Base-by-base conservation (phyloP, 2,797 vertebrate species). In the Xenops minutus region DNA sequence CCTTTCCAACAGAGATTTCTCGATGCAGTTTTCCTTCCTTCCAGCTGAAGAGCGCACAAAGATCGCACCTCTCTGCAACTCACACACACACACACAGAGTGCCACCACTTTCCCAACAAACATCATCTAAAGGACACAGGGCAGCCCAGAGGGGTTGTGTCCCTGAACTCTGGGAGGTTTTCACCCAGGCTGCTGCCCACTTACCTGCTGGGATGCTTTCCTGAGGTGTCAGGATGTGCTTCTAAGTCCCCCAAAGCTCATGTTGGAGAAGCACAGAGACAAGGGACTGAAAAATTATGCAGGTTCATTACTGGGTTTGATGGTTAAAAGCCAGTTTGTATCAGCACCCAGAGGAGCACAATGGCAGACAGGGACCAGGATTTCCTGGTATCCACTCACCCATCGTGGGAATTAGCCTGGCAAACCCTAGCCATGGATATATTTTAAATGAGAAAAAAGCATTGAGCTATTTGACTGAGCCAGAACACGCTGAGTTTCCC, bases 101-200 rank as follows among this genome's bases (percentile, higher is more conserved):
- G 0, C 20, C 16, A 30, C 30, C 3, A 3, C 34, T 54, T 36
- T 56, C 56, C 72, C 82, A 77, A 10, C 22, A 48, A 46, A 30
- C 0, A 0, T 4, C 32, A 16, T 77, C 71, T 39, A 7, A 77
- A 51, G 27, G 30, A 58, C 1, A 23, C 0, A 3, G 56, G 43
- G 64, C 76, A 83, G 36, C 59, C 44, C 6, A 4, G 29, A 41
- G 4, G 26, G 41, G 41, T 64, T 0, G 0, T 37, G 63, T 22
- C 75, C 49, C 29, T 44, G 30, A 86, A 69, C 83, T 4, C 1
- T 0, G 3, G 4, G 34, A 66, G 27, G 6, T 46, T 89, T 78
- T 23, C 44, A 71, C 22, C 49, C 74, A 39, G 13, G 14, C 52
- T 89, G 69, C 80, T 62, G 63, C 55, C 72, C 6, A 3, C 14